A percentile compares a stretch with the other conserved stretches of the same genome.
Evolutionary conservation across 1,140 invertebrate genomes (phyloP).

Genomic region (Lepidostoma basale): DNA sequence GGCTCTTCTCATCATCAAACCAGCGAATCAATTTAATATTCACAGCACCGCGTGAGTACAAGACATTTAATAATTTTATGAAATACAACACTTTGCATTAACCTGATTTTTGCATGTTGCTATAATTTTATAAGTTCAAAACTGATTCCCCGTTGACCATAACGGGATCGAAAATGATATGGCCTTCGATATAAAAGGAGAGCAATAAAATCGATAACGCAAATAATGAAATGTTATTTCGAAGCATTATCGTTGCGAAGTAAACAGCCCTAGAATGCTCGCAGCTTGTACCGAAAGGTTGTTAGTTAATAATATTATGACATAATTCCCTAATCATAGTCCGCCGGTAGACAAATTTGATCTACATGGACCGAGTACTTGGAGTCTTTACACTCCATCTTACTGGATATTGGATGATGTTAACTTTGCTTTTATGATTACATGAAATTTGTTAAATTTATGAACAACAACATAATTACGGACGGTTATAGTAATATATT

Average conservation of each 20-base stretch:
- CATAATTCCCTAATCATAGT: constrained; percentile 1
- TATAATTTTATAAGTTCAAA: no score
- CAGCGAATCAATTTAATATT: no score
- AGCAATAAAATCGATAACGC: neutral
- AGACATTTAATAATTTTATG: no score
- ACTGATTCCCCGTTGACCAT: neutral
- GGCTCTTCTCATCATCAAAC: no score
- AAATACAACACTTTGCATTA: no score
- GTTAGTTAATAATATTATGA: neutral
- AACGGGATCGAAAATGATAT: neutral
- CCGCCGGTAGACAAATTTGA: neutral
- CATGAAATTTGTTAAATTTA: neutral
- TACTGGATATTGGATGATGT: neutral
- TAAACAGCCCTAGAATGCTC: neutral
- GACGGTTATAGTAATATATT: no score
- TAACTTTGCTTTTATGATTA: neutral
- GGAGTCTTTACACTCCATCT: neutral
- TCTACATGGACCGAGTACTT: neutral
- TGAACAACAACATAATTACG: no score
- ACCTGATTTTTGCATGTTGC: no score
- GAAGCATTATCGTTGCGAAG: neutral
- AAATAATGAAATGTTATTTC: neutral
- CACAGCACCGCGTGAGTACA: no score
- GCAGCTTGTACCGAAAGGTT: neutral
- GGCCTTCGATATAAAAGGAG: neutral